Base-by-base conservation (phyloP, 2,888 invertebrate species). In the Penaeus monodon region DNA sequence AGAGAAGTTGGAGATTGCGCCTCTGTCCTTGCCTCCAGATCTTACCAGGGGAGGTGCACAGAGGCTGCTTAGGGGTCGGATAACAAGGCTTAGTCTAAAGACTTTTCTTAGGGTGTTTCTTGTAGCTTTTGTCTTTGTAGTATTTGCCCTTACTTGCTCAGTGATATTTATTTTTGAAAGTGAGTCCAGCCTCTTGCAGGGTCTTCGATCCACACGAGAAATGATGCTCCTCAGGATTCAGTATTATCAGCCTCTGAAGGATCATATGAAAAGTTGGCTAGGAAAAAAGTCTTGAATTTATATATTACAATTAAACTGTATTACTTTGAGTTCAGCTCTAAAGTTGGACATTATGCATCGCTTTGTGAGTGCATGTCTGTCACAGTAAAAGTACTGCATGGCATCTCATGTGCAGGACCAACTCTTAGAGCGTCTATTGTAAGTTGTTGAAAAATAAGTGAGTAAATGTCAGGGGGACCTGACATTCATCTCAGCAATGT, bases 231-330 rank as follows among this genome's bases (percentile, higher is more conserved):
- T 89, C 8, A 86, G 88, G 74, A 57, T 89, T 44, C 89, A 89
- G 87, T 89, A 89, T 89, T 89, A 89, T 66, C 86, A 89, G 74
- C 89, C 89, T 33, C 68, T 86, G n/a, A 88, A 88, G 64, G 83
- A 87, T 64, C 79, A 70, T 79, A 57, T 87, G 64, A 87, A 79
- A 87, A 65, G 83, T 22, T 87, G 86, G 86, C 57, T 87, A 27
- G 86, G 86, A 29, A 83, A 79, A 76, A 78, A 83, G 70, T 24
- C 77, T n/a, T 86, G 68, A 81, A 85, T 66, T 57, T 57, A 20
- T 57, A 20, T 57, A 20, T 57, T 12, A 57, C 57, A 57, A 1
- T 20, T 57, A 57, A 57, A 57, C 17, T 57, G 57, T 17, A 57
- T 57, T 57, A 57, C 57, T 57, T 57, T 57, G 57, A 57, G 57